A percentile compares a stretch with the other conserved stretches of the same genome.
phyloP scores from a whole-genome alignment of 2,113 vertebrate species.

The Solenodon paradoxus region DNA sequence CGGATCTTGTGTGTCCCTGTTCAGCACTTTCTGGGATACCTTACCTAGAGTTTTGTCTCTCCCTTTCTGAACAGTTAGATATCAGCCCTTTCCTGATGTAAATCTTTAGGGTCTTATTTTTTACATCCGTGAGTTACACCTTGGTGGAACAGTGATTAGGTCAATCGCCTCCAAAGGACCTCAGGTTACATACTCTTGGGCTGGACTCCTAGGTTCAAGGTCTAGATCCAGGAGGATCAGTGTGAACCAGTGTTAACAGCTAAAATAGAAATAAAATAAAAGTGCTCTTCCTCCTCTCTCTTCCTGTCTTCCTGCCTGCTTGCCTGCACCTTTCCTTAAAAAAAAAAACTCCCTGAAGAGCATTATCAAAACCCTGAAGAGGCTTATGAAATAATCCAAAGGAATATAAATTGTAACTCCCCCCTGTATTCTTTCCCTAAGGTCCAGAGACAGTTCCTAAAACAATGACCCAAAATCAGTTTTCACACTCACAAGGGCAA shows the following conservation, averaged over 20 bases:
- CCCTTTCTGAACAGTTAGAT: neutral
- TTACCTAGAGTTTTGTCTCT: neutral
- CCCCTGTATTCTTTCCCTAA: neutral
- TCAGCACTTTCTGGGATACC: neutral
- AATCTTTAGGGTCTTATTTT: neutral
- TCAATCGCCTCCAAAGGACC: too few relatives aligned
- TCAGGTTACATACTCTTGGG: too few relatives aligned
- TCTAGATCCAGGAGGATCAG: too few relatives aligned
- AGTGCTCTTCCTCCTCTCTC: too few relatives aligned
- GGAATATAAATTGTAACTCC: neutral
- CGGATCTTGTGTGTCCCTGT: neutral
- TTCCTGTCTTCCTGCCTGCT: too few relatives aligned
- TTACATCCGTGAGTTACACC: too few relatives aligned
- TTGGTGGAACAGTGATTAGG: too few relatives aligned
- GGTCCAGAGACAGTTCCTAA: neutral
- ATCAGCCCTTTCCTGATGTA: neutral
- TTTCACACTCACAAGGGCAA: neutral
- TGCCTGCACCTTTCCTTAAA: too few relatives aligned
- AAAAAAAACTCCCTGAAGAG: neutral
- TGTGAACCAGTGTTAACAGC: too few relatives aligned
- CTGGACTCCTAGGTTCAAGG: too few relatives aligned
- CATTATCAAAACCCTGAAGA: neutral
- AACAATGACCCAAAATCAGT: neutral
- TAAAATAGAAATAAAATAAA: too few relatives aligned
- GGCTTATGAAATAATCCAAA: neutral